phyloP scores from a whole-genome alignment of 2,888 invertebrate species.

The Synergus umbraculus region DNA sequence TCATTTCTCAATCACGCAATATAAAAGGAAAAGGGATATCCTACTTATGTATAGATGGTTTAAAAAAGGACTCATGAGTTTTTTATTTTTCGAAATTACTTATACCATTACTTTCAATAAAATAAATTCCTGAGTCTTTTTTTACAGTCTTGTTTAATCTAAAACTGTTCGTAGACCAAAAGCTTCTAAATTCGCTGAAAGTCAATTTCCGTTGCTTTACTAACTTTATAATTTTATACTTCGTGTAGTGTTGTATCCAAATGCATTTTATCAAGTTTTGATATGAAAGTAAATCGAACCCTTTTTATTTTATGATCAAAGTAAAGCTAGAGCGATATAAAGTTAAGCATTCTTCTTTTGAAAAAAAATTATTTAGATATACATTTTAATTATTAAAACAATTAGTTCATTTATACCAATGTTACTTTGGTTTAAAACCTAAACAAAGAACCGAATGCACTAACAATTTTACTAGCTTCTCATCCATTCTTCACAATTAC shows the following conservation, averaged over 20 bases:
- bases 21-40: not conserved
- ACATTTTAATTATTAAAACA: not conserved
- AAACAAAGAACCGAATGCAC: not conserved
- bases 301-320: constrained; percentile 8
- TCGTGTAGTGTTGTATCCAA: not conserved
- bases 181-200: not conserved
- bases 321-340: not conserved
- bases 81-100: not conserved
- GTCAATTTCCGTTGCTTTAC: not conserved
- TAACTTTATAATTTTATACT: constrained; percentile 3
- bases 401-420: not conserved
- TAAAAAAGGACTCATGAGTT: constrained; percentile 24
- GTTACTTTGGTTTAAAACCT: not conserved
- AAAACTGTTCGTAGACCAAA: not conserved
- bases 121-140: not conserved
- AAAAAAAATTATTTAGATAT: constrained; percentile 4
- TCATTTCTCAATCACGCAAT: not conserved
- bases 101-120: not conserved
- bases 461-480: constrained; percentile 16
- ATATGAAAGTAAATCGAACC: not conserved
- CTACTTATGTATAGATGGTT: not conserved
- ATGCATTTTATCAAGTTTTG: not conserved
- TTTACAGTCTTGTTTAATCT: not conserved
- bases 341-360: not conserved
- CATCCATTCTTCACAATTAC: constrained; percentile 1